Base-by-base conservation (phyloP, 2,888 invertebrate species). In the Iphiclides podalirius region DNA sequence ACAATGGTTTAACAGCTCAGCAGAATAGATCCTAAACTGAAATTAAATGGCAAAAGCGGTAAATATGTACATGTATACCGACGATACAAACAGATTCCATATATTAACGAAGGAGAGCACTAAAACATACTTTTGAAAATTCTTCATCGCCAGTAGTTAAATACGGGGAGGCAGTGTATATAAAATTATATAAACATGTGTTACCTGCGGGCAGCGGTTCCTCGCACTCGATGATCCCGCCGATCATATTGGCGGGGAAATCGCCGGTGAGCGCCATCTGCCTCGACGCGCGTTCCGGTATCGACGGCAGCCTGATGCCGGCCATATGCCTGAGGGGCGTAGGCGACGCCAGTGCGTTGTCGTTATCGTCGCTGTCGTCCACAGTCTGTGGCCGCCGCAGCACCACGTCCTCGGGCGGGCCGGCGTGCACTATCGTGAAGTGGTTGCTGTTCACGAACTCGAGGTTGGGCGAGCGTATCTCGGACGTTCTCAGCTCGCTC, bases 121-220 rank as follows among this genome's bases (percentile, higher is more conserved):
- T n/a, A n/a, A n/a, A n/a, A n/a, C n/a, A n/a, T n/a, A n/a, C n/a
- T n/a, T n/a, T n/a, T n/a, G n/a, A n/a, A n/a, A n/a, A n/a, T n/a
- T n/a, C n/a, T n/a, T n/a, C n/a, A n/a, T n/a, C n/a, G n/a, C n/a
- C n/a, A n/a, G n/a, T n/a, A n/a, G n/a, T n/a, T n/a, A n/a, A n/a
- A n/a, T n/a, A n/a, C n/a, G n/a, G n/a, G n/a, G n/a, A n/a, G n/a
- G n/a, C n/a, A n/a, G n/a, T n/a, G n/a, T n/a, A n/a, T n/a, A n/a
- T n/a, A n/a, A n/a, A n/a, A n/a, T n/a, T n/a, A n/a, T n/a, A n/a
- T n/a, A 11, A 35, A 7, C 4, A 28, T 14, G 14, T 4, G 4
- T 89, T 85, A 95, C 96, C 95, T 64, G 95, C 94, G 37, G 97
- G 98, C 57, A 98, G 81, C 9, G 96, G 95, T 69, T 96, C 96